Base-by-base conservation (phyloP, 2,797 vertebrate species). In the Coregonus suidteri region DNA sequence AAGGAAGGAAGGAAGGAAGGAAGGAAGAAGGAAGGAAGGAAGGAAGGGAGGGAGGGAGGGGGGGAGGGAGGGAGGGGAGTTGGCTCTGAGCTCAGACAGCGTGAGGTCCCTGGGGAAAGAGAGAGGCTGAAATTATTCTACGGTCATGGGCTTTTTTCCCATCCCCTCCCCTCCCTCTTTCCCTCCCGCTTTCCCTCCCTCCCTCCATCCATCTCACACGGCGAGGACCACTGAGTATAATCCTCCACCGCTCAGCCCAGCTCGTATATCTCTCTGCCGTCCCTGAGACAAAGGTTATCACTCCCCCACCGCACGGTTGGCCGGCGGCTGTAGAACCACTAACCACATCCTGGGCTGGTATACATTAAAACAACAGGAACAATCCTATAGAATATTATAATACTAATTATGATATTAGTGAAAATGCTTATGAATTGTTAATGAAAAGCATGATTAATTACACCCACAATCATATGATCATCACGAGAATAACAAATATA, bases 61-160 rank as follows among this genome's bases (percentile, higher is more conserved):
- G 37, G 35, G 51, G 71, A 30, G 41, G 37, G 37, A 47, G 25
- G 18, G 65, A 13, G 79, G 30, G 75, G 76, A 75, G 68, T 68
- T 82, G 86, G 80, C 81, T 91, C 86, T 87, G 87, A 88, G 91
- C 90, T 92, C 91, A 94, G 93, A 94, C 92, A 92, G 92, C 90
- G 84, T 94, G 92, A 90, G 91, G 91, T 94, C 94, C 93, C 93
- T 11, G 86, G 93, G 93, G 93, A 94, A 88, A 81, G 88, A 92
- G 86, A 87, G 89, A 91, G 87, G 89, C 91, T 94, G 93, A 93
- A 94, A 94, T 95, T 93, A 94, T 94, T 94, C 92, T 91, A 91
- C 89, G 89, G 93, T 93, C 93, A 92, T 91, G 91, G 87, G 85
- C 88, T 3, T 20, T 77, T 83, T 81, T 35, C 31, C 11, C 20